phyloP scores from a whole-genome alignment of 2,888 invertebrate species.

The Stenchaetothrips biformis region DNA sequence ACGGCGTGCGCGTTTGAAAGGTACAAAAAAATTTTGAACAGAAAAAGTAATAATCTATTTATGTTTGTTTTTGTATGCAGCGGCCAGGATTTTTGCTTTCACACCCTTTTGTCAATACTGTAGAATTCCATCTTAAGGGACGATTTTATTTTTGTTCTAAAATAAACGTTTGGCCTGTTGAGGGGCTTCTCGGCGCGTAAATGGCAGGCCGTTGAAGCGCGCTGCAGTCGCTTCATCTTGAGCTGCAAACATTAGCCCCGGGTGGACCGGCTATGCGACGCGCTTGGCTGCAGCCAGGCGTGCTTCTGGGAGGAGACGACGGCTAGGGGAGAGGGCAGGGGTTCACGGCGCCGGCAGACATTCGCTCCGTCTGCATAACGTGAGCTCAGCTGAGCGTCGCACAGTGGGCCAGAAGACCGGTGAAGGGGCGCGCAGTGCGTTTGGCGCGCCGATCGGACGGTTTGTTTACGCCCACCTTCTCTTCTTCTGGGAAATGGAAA shows the following conservation, averaged over 20 bases:
- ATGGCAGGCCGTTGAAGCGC: background rate
- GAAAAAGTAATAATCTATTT: too few species aligned
- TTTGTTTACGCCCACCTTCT: background rate
- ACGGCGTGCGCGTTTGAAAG: too few species aligned
- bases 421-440: background rate
- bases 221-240: background rate
- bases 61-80: too few species aligned
- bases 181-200: too few species aligned
- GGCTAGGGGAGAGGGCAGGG: background rate
- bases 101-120: too few species aligned
- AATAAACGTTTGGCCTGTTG: too few species aligned
- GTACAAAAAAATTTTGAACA: too few species aligned
- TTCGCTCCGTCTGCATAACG: background rate
- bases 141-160: too few species aligned
- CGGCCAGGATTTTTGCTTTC: too few species aligned
- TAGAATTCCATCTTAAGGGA: too few species aligned
- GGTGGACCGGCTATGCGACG: background rate
- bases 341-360: background rate
- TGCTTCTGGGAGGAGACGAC: background rate
- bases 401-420: background rate
- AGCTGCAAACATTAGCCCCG: background rate
- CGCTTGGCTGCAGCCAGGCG: too few species aligned
- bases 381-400: slow-evolving; percentile 11
- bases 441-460: background rate
- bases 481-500: background rate